Percentiles rank a stretch among this genome's conserved stretches.
Conservation (phyloP, 2,797 vertebrate genomes). For the Vireo griseus region DNA sequence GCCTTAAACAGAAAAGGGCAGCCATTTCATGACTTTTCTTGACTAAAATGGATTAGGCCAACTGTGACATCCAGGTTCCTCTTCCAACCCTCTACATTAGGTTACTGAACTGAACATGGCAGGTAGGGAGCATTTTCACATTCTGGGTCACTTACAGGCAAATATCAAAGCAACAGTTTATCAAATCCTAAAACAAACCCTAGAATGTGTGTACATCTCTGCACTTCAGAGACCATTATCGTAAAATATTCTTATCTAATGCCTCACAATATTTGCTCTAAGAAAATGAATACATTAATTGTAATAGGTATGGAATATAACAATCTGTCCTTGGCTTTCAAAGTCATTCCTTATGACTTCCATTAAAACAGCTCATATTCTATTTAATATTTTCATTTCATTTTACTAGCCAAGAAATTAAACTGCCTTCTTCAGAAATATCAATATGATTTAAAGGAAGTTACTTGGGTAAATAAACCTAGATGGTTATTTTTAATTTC, state of each 20-base stretch:
- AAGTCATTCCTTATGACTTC: neutral
- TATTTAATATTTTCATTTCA: neutral
- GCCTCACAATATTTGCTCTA: neutral
- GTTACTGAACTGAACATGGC: neutral
- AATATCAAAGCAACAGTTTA: neutral
- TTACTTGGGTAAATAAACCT: slow-evolving; percentile 3
- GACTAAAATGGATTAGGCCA: neutral
- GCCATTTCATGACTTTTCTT: neutral
- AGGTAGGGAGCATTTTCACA: neutral
- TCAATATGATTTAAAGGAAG: neutral
- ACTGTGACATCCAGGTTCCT: neutral
- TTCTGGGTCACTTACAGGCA: neutral
- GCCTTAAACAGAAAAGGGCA: neutral
- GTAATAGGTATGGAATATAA: neutral
- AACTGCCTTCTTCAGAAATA: slow-evolving; percentile 25
- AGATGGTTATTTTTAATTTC: neutral
- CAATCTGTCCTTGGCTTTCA: neutral
- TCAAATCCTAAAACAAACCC: neutral
- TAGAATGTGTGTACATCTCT: neutral
- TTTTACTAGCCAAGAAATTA: slow-evolving; percentile 17
- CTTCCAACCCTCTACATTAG: neutral
- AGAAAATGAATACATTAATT: neutral
- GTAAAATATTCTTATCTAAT: neutral
- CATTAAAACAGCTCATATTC: neutral
- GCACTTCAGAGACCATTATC: neutral